A percentile compares a stretch with the other conserved stretches of the same genome.
These are phyloP conservation scores for Amphipoea lucens DNA, from an alignment of 2,888 invertebrate genomes.

Conservation along the genomic window DNA sequence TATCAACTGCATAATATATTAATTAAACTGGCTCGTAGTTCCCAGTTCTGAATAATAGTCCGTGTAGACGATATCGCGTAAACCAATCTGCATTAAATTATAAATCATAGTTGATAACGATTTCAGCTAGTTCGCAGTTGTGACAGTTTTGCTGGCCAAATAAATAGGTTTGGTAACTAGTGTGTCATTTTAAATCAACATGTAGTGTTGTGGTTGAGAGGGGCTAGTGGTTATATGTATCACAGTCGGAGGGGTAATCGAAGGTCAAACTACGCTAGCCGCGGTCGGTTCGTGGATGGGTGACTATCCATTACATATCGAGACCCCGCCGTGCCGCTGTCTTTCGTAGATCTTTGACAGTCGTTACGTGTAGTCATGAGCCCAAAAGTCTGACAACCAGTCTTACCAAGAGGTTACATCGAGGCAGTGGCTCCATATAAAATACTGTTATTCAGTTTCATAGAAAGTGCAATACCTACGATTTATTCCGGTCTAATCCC, in stretches of 20 bases:
- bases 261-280: not conserved
- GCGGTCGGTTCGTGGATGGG: not conserved
- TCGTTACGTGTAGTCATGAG: no score
- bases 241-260: not conserved
- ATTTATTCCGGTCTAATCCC: no score
- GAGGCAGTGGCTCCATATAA: no score
- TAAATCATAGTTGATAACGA: constrained; percentile 32
- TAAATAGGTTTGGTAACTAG: constrained; percentile 21
- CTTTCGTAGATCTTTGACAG: no score
- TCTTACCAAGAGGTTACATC: no score
- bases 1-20: constrained; percentile 30
- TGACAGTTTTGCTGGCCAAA: constrained; percentile 18
- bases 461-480: no score
- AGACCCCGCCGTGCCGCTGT: no score
- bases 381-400: no score
- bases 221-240: not conserved
- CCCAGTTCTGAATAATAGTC: constrained; percentile 34
- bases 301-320: no score
- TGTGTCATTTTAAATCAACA: not conserved
- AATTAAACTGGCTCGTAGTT: constrained; percentile 32
- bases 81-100: constrained; percentile 47
- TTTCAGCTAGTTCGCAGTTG: constrained; percentile 4
- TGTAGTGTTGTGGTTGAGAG: not conserved
- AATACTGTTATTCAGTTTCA: no score
- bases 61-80: constrained; percentile 34